Evolutionary conservation across 2,113 vertebrate species (phyloP), one percentile per base, ranked within the genome.

Genomic region (Falco punctatus): DNA sequence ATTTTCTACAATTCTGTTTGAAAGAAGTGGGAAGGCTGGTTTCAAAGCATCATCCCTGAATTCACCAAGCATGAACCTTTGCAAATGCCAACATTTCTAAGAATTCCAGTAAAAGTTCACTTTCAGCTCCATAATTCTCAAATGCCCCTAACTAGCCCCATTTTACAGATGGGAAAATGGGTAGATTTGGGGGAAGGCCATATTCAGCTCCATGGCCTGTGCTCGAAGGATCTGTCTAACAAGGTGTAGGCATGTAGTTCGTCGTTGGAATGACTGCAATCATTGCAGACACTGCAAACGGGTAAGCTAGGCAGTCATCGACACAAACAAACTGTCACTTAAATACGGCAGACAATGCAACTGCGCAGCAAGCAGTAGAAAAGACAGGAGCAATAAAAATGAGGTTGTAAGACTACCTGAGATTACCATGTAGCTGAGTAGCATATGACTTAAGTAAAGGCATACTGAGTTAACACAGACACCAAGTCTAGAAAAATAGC

Each of bases 171-270:
- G 19, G 38, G 28, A 69, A 74, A 69, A 33, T 2, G 17, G 15
- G 32, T 35, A 44, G 32, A 28, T 69, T 51, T 18, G 11, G 71
- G 38, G 19, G 46, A 48, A 15, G 71, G 23, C 46, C 27, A 30
- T 59, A n/a, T 30, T 54, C 28, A 30, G 40, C 38, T 52, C 52
- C 28, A 23, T 2, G 22, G 32, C 18, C 46, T 24, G 19, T 61
- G 75, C 65, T 62, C 32, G 33, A 44, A 49, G 71, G 17, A 42
- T 22, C 18, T 12, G 0, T 49, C n/a, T 51, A 42, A 32, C 13
- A 15, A 21, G 35, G 44, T 7, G 13, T 1, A 10, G 46, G 23
- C 57, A 27, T 3, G 0, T 17, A 48, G 24, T 3, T n/a, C n/a
- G 5, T 6, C 5, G 32, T 5, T 32, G 20, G 42, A 44, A 40